phyloP scores from a whole-genome alignment of 1,140 invertebrate genomes.

The Nautilus pompilius region DNA sequence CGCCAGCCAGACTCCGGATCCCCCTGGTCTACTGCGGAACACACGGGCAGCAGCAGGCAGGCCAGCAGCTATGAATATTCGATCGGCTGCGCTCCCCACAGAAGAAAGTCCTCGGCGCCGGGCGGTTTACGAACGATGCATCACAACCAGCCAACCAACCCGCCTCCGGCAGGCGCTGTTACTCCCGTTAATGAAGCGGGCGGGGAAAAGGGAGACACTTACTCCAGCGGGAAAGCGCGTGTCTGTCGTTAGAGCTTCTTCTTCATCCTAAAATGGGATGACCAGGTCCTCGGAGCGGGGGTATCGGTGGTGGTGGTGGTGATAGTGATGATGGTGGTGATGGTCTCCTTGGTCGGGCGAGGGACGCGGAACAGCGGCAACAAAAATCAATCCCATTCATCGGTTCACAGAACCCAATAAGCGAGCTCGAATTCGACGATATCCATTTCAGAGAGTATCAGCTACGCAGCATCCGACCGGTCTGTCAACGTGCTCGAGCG shows the following conservation, averaged over 20 bases:
- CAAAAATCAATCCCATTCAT: too few species aligned
- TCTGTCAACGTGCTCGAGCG: background rate
- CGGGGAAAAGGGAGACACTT: background rate
- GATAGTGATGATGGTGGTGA: background rate
- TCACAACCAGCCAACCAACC: too few species aligned
- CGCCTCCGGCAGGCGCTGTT: background rate
- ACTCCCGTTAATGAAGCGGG: background rate
- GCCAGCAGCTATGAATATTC: too few species aligned
- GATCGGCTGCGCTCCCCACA: too few species aligned
- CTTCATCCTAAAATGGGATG: background rate
- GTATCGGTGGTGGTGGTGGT: background rate
- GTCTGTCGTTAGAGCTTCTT: background rate
- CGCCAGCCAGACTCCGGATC: too few species aligned
- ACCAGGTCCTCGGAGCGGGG: too few species aligned
- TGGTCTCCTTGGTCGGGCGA: background rate
- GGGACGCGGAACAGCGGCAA: background rate
- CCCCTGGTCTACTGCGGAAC: too few species aligned
- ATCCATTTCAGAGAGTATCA: background rate
- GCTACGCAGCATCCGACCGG: background rate
- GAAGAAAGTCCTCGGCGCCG: too few species aligned
- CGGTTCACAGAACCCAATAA: background rate
- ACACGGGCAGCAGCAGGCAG: too few species aligned
- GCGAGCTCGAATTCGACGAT: background rate
- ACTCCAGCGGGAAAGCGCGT: background rate
- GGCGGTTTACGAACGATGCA: too few species aligned